Base-by-base conservation (phyloP, 2,888 invertebrate genomes). In the Epinotia nisella region DNA sequence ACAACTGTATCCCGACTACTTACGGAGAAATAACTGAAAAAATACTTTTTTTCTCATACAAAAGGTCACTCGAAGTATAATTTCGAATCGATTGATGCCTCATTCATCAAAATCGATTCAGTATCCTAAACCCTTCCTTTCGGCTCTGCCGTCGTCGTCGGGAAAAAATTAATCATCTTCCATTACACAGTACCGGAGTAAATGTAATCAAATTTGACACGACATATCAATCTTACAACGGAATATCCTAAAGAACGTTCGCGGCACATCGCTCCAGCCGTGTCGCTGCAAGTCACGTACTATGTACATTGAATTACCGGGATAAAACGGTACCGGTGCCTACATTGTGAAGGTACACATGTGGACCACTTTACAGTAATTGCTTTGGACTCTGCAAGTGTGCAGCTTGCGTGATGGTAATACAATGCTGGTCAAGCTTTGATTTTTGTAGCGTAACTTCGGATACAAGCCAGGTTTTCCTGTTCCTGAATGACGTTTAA, bases 281-380 rank as follows among this genome's bases (percentile, higher is more conserved):
- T 24, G 51, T 15, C 17, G 19, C 17, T 35, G 45, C 56, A 51
- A 71, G 75, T 71, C 76, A 76, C 76, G 75, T 74, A 60, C 41
- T 69, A 21, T 74, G 61, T 62, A 75, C 75, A 74, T 75, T 74
- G 71, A 72, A 75, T 76, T 76, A 58, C 66, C 59, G 58, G 61
- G 67, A 49, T 53, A 67, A 39, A 55, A 56, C 61, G 71, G 62
- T 67, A n/a, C 29, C 51, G 65, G 67, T 76, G 70, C 75, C 68
- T 61, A 70, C 62, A 53, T 66, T 59, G 35, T 70, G 19, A 59
- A 11, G 56, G 70, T 64, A 35, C 45, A 39, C 62, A 70, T 53
- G 55, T 70, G 62, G 53, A 69, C 69, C 56, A 70, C 70, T 70
- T 64, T 45, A 17, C 13, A 1, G 70, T 70, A 64, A 70, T 70